Evolutionary conservation across 2,113 vertebrate genomes (phyloP), one percentile per base, ranked within the genome.

Genomic region (Corythornis madagascariensis): DNA sequence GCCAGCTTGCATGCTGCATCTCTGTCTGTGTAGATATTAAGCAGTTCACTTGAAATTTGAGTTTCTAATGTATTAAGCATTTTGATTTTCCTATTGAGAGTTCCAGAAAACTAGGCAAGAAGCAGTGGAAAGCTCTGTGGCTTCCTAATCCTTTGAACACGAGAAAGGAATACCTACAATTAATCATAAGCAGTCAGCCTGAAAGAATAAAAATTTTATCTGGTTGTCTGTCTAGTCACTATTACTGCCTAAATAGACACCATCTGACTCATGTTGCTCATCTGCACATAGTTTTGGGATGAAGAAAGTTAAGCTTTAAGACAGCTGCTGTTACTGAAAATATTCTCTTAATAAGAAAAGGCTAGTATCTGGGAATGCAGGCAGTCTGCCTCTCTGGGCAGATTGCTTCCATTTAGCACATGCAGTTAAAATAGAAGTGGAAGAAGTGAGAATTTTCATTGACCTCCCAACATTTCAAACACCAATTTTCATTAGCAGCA

Each of bases 241-340:
- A 31, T 90, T 59, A 17, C 28, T 70, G 83, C 91, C 94, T 78
- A 86, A 91, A 92, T 86, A 90, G 92, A 85, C 2, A 2, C 11
- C 10, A 14, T 66, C 72, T 93, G 90, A 82, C 90, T 93, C 78
- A 79, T 9, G 55, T 81, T 67, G 78, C 79, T 92, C 89, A 47
- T 83, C 94, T 83, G 85, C 84, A 77, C 86, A 90, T 93, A 74
- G 42, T 86, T 95, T 88, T 25, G 60, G 71, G 90, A 92, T 97
- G 89, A 96, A 96, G 89, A 72, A 69, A 75, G 38, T 73, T 69
- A 77, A 94, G 73, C 91, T 91, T 87, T 85, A 85, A 92, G 95
- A 90, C 85, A 87, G 89, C 84, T 94, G 88, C 76, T 50, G 71
- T 42, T 70, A n/a, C 95, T 86, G 84, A 92, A 95, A 96, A 94